Percentiles rank a stretch among this genome's conserved stretches.
phyloP scores from a whole-genome alignment of 30 jellyfish, hydroid and myxozoan species.

The Cassiopea andromeda region DNA sequence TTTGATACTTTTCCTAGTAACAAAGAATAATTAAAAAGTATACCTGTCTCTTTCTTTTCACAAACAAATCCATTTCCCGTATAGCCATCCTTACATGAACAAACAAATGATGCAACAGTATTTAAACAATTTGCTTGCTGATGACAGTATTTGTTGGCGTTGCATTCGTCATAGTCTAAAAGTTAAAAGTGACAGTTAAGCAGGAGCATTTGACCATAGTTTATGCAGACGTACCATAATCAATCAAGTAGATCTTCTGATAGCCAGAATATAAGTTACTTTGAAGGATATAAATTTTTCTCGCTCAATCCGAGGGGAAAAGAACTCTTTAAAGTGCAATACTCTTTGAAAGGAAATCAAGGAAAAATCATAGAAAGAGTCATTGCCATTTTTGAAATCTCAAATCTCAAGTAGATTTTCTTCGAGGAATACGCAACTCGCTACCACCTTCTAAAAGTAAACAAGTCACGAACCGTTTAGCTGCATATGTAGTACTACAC shows the following conservation, averaged over 20 bases:
- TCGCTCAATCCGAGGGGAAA: no score
- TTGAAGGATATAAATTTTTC: no score
- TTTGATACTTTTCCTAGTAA: background rate
- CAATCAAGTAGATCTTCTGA: background rate
- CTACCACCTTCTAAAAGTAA: no score
- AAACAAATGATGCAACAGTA: background rate
- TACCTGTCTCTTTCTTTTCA: slow-evolving; percentile 1
- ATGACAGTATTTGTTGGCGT: background rate
- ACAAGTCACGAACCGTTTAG: background rate
- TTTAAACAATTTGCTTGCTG: slow-evolving; percentile 7
- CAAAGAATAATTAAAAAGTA: background rate
- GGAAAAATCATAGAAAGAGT: no score
- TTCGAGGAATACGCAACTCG: no score
- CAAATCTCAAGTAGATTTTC: no score
- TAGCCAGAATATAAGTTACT: no score
- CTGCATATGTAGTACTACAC: background rate
- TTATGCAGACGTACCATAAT: no score
- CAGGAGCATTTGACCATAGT: no score
- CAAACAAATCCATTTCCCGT: slow-evolving; percentile 44
- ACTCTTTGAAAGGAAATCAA: no score
- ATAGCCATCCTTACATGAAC: slow-evolving; percentile 26
- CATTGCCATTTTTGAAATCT: no score
- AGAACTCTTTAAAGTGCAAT: no score
- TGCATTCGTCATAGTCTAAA: slow-evolving; percentile 27
- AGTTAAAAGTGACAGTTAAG: background rate